A percentile compares a stretch with the other conserved stretches of the same genome.
Conservation (phyloP, 2,113 vertebrate species). For the Castor canadensis region DNA sequence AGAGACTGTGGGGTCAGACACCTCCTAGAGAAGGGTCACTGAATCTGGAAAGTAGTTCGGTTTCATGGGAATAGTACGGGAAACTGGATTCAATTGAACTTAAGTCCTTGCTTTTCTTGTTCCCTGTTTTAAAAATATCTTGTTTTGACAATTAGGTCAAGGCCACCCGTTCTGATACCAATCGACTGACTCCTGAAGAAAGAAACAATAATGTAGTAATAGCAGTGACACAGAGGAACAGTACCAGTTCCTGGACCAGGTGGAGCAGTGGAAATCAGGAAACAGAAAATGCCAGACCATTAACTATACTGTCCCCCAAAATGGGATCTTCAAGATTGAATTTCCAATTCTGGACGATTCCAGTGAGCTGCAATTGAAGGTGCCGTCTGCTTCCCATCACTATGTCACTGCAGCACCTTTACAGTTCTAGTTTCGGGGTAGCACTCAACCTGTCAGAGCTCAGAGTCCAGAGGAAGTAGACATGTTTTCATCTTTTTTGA, state of each 20-base stretch:
- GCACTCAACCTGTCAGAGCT: too few relatives aligned
- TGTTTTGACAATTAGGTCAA: conserved; percentile 86
- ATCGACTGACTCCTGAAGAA: conserved; percentile 83
- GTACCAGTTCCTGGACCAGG: not conserved
- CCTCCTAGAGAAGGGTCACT: not conserved
- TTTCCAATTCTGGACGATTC: conserved; percentile 81
- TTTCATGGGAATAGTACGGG: not conserved
- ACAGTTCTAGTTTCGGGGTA: too few relatives aligned
- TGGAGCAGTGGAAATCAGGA: conserved; percentile 59
- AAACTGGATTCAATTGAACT: not conserved
- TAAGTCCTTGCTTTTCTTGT: not conserved
- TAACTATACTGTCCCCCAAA: conserved; percentile 82
- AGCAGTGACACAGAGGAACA: conserved; percentile 80
- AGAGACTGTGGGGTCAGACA: too few relatives aligned
- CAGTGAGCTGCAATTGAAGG: conserved; percentile 83
- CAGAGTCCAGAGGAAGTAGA: too few relatives aligned
- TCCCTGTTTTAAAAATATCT: not conserved
- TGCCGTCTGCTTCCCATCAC: conserved; percentile 66
- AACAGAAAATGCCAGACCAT: conserved; percentile 50
- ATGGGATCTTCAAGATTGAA: conserved; percentile 83
- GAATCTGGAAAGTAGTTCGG: not conserved
- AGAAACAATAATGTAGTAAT: conserved; percentile 80
- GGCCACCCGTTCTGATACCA: conserved; percentile 83
- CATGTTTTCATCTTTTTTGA: too few relatives aligned
- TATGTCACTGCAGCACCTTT: too few relatives aligned